phyloP scores from a whole-genome alignment of 2,797 vertebrate species.

The Lepilemur septentrionalis region DNA sequence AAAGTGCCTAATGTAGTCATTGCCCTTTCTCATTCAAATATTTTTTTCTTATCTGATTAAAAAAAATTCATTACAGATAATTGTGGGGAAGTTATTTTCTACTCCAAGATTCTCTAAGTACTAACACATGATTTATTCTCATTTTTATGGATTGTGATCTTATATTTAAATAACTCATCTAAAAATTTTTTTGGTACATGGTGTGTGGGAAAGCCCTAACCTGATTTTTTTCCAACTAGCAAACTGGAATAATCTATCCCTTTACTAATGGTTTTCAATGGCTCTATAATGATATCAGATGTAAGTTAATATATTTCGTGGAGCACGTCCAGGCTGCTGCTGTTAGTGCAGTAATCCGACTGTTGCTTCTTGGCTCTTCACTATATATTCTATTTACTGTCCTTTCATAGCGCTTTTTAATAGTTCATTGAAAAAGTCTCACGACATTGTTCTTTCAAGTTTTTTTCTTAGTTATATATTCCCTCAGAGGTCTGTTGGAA shows the following conservation, averaged over 20 bases:
- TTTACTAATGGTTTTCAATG: not conserved
- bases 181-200: not conserved
- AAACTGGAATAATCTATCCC: not conserved
- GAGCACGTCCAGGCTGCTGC: not conserved
- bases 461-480: not conserved
- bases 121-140: not conserved
- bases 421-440: not conserved
- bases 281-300: not conserved
- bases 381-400: not conserved
- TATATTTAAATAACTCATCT: not conserved
- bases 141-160: not conserved
- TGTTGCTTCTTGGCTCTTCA: not conserved
- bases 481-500: not conserved
- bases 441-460: not conserved
- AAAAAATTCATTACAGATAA: not conserved
- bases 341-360: not conserved
- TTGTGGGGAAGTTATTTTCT: not conserved
- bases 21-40: not conserved
- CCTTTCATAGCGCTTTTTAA: not conserved
- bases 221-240: not conserved
- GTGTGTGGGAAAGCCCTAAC: not conserved
- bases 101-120: not conserved
- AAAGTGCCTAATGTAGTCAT: not conserved
- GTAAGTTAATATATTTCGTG: not conserved
- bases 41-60: not conserved